Conservation (phyloP, 2,113 vertebrate species). For the Enhydra lutris region DNA sequence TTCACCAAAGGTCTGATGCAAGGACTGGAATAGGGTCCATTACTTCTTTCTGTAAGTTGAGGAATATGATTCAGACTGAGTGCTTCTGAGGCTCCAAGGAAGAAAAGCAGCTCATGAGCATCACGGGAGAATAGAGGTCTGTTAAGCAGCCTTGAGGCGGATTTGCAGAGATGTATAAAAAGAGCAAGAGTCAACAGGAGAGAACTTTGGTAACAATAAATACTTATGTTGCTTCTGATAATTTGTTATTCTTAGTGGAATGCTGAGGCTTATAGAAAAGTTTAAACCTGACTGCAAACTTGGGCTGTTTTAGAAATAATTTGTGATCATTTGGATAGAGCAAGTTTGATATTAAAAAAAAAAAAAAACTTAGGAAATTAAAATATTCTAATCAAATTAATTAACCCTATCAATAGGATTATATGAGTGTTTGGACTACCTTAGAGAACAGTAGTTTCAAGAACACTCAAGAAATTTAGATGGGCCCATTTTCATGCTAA, state of each 20-base stretch:
- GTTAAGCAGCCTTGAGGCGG: background rate
- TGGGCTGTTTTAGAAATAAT: background rate
- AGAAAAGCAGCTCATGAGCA: background rate
- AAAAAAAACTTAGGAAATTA: background rate
- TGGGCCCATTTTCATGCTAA: constrained; percentile 38
- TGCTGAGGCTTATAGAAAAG: background rate
- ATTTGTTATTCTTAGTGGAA: background rate
- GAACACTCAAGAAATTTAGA: constrained; percentile 53
- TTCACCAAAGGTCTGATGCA: background rate
- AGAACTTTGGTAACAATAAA: background rate
- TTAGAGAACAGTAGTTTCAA: constrained; percentile 41
- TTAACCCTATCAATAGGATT: constrained; percentile 21
- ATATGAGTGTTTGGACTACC: constrained; percentile 27
- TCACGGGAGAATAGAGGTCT: background rate
- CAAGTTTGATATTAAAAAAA: background rate
- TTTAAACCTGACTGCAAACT: background rate
- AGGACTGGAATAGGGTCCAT: background rate
- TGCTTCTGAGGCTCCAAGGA: background rate
- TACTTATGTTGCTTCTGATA: background rate
- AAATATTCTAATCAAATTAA: constrained; percentile 49
- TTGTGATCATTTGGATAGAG: background rate
- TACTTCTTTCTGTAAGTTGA: background rate
- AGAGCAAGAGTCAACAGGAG: background rate
- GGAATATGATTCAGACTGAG: background rate
- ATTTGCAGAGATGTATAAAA: background rate